Evolutionary conservation across 2,888 invertebrate species (phyloP), one percentile per base, ranked within the genome.

Genomic region (Labia minor): DNA sequence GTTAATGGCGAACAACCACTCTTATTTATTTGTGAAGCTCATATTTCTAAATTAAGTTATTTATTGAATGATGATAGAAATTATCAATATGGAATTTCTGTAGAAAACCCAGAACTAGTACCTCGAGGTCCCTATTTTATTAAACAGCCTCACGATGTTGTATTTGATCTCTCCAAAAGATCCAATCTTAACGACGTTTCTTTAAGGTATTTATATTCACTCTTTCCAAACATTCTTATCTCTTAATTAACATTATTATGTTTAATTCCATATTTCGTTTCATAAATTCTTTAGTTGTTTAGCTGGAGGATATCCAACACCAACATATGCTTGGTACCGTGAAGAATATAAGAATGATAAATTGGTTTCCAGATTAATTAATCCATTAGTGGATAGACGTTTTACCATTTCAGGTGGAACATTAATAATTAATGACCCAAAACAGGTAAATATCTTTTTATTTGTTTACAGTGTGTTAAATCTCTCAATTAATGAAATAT

Each of bases 351-450:
- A 88, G 72, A 88, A 91, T 71, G 90, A 92, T 74, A 83, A 84
- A 66, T 78, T 92, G 11, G 81, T 87, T 67, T 88, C 87, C 64
- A 82, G 80, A 66, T 82, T 82, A 75, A 91, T 95, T 71, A 86
- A 95, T 77, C 92, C 94, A 0, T 76, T 94, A 63, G 74, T 75
- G 33, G 86, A 92, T 74, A 75, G 79, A 19, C 85, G 92, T 67
- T 92, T 88, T 74, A 93, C 95, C 1, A 78, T 95, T 6, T 94
- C 93, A 73, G 96, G 96, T 68, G 97, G 97, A 21, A 89, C 89
- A 70, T 80, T 97, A 8, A 92, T 94, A 72, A 95, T 97, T 68
- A 86, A 88, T 72, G 84, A 87, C 73, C 95, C 96, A 0, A 86
- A 89, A 73, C 87, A 83, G 75, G 79, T 79, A 72, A 69, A 18